Percentiles rank a stretch among this genome's conserved stretches.
Conservation (phyloP, 2,797 vertebrate genomes). For the Acomys russatus region DNA sequence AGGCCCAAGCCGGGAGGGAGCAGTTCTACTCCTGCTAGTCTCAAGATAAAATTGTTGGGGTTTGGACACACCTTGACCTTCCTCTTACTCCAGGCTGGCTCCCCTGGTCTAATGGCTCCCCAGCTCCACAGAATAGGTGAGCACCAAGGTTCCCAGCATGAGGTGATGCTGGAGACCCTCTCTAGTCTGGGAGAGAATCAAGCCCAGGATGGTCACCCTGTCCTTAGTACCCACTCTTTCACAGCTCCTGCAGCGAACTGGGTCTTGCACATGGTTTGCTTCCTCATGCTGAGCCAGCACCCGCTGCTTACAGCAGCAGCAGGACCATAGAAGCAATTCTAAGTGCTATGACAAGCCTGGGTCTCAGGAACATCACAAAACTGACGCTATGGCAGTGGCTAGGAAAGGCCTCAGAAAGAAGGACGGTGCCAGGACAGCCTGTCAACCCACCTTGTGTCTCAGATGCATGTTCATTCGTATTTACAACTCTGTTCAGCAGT, state of each 20-base stretch:
- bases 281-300: neutral
- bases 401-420: slow-evolving; percentile 26
- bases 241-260: neutral
- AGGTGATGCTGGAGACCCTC: neutral
- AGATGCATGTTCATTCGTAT: neutral
- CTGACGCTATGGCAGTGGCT: neutral
- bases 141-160: neutral
- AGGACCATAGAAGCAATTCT: neutral
- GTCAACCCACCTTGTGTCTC: neutral
- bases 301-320: neutral
- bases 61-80: no score
- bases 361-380: neutral
- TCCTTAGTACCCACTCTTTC: neutral
- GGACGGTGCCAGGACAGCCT: neutral
- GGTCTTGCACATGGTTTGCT: neutral
- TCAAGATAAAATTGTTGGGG: no score
- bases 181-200: neutral
- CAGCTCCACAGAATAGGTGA: neutral
- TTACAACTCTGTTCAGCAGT: slow-evolving; percentile 1
- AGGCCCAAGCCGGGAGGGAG: no score
- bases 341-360: neutral
- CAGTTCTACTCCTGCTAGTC: no score
- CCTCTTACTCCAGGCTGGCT: no score
- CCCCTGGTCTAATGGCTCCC: no score
- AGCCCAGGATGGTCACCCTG: neutral